Percentiles rank a stretch among this genome's conserved stretches.
These are phyloP conservation scores for Amorpha juglandis DNA, from an alignment of 2,888 invertebrate genomes.

Conservation along the genomic window DNA sequence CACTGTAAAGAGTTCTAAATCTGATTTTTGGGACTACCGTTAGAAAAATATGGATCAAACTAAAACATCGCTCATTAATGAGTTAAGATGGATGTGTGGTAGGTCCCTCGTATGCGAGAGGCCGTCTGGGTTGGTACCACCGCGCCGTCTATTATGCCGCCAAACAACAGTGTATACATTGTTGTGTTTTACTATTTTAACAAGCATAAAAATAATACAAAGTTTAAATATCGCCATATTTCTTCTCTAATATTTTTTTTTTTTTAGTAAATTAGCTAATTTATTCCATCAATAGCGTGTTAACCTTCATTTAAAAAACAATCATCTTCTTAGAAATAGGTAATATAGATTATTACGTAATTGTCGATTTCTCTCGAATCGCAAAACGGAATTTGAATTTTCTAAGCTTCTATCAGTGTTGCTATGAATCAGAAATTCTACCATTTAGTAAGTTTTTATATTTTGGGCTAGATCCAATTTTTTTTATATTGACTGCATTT, in stretches of 20 bases:
- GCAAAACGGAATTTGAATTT: not conserved
- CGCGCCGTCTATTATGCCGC: too few species aligned
- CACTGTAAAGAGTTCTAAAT: slow-evolving; percentile 41
- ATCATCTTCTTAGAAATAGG: not conserved
- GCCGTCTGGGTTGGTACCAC: too few species aligned
- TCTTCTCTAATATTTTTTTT: not conserved
- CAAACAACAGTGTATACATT: too few species aligned
- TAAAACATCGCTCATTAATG: too few species aligned
- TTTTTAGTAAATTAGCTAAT: not conserved
- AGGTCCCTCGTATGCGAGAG: too few species aligned
- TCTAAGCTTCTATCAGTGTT: slow-evolving; percentile 13
- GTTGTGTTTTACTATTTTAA: too few species aligned
- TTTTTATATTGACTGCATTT: not conserved
- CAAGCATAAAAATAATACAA: too few species aligned
- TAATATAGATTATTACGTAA: not conserved
- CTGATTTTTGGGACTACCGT: not conserved
- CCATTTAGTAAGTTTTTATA: slow-evolving; percentile 25
- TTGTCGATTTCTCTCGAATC: slow-evolving; percentile 16
- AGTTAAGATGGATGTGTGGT: too few species aligned
- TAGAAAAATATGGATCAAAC: too few species aligned
- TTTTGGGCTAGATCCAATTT: not conserved
- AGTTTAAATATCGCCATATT: not conserved
- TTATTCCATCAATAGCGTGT: too few species aligned
- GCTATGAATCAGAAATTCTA: slow-evolving; percentile 18
- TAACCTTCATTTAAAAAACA: not conserved